These are phyloP conservation scores for Crocuta crocuta DNA, from an alignment of 2,113 vertebrate species.

Conservation along the genomic window DNA sequence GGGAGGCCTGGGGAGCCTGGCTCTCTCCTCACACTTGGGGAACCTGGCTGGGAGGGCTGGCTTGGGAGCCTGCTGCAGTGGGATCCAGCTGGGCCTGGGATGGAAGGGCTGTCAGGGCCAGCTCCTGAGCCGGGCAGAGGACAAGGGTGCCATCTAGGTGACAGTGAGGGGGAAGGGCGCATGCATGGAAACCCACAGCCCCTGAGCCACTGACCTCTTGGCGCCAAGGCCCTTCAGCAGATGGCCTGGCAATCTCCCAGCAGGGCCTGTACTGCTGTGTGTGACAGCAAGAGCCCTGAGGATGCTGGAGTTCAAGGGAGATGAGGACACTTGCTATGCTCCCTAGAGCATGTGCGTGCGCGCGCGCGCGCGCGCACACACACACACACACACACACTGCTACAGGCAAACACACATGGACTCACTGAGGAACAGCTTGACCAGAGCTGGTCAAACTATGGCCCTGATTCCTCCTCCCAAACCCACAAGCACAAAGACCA, in stretches of 20 bases:
- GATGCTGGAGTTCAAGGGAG: neutral
- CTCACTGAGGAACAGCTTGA: neutral
- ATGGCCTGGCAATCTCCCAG: neutral
- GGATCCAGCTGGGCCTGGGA: neutral
- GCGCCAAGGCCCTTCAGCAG: neutral
- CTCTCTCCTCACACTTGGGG: neutral
- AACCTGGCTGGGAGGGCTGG: neutral
- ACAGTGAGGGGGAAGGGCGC: neutral
- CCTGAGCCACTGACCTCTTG: no score
- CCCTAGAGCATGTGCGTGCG: no score
- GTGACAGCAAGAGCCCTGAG: neutral
- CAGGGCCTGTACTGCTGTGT: neutral
- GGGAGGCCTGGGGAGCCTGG: neutral
- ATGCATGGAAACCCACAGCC: neutral
- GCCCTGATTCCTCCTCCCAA: neutral
- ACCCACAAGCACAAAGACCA: neutral
- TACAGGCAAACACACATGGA: neutral
- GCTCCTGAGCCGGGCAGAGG: neutral
- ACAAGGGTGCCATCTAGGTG: neutral
- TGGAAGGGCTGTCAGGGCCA: no score
- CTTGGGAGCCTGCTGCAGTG: neutral
- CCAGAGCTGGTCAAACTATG: neutral
- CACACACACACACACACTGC: neutral
- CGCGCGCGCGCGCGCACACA: accelerated
- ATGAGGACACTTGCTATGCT: neutral